phyloP scores from a whole-genome alignment of 2,888 invertebrate species.

The Parochlus steinenii region DNA sequence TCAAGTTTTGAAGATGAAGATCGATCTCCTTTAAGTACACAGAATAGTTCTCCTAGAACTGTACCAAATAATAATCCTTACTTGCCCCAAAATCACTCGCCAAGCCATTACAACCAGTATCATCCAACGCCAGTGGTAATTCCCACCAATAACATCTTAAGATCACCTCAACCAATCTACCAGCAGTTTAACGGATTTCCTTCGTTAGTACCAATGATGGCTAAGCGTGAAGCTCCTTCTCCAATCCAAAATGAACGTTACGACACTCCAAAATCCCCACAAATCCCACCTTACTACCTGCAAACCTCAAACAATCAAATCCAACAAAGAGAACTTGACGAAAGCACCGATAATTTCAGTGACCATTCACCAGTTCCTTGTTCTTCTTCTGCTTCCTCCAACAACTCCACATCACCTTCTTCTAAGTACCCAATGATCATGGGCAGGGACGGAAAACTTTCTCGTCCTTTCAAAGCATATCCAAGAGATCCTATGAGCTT shows the following conservation, averaged over 20 bases:
- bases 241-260: too few species aligned
- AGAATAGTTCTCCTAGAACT: background rate
- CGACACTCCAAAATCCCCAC: too few species aligned
- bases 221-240: constrained; percentile 6
- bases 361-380: constrained; percentile 10
- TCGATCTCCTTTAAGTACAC: constrained; percentile 17
- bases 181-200: background rate
- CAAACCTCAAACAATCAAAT: background rate
- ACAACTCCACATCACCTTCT: constrained; percentile 15
- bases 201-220: background rate
- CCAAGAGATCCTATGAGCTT: constrained; percentile 50
- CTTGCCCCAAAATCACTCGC: background rate
- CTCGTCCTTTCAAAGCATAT: constrained; percentile 53
- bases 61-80: background rate
- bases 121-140: constrained; percentile 4
- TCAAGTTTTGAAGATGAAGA: constrained; percentile 24
- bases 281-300: background rate
- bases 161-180: background rate
- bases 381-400: constrained; percentile 12
- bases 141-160: background rate
- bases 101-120: constrained; percentile 7
- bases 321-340: constrained; percentile 7
- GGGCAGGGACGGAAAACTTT: constrained; percentile 27
- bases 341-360: constrained; percentile 12
- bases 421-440: constrained; percentile 18